Evolutionary conservation across 2,113 vertebrate species (phyloP).

Genomic region (Labeo catla): DNA sequence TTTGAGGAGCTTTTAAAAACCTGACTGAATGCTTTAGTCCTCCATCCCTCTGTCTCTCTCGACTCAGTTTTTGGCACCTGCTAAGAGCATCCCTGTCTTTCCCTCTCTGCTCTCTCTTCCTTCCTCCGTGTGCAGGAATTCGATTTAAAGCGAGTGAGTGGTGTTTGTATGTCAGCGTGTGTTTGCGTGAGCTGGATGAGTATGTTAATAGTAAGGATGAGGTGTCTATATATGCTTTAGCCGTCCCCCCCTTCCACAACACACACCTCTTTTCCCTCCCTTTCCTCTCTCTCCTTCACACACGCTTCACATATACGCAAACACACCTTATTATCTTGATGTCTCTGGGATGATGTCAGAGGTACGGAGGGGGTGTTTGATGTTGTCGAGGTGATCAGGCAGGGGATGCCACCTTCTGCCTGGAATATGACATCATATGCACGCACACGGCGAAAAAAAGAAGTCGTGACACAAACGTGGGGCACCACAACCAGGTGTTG

Average conservation of each 20-base stretch:
- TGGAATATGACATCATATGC: conserved; percentile 14
- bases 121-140: conserved; percentile 27
- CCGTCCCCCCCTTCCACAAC: conserved; percentile 7
- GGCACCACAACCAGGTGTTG: conserved; percentile 7
- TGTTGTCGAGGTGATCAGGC: conserved; percentile 33
- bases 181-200: conserved; percentile 62
- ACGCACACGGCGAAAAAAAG: conserved; percentile 13
- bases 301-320: conserved; percentile 9
- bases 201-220: conserved; percentile 68
- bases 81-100: conserved; percentile 74
- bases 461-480: conserved; percentile 27
- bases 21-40: conserved; percentile 60
- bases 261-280: conserved; percentile 54
- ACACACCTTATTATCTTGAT: conserved; percentile 25
- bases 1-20: conserved; percentile 37
- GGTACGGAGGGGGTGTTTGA: conserved; percentile 13
- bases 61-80: conserved; percentile 75
- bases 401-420: conserved; percentile 34
- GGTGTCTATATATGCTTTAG: conserved; percentile 65
- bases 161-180: conserved; percentile 60
- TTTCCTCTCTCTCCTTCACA: conserved; percentile 21
- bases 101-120: conserved; percentile 63
- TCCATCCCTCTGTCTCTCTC: conserved; percentile 62
- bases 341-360: conserved; percentile 39
- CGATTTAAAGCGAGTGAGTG: conserved; percentile 54